These are phyloP conservation scores for Rhabdomys dilectus DNA, from an alignment of 2,113 vertebrate genomes.

Conservation along the genomic window DNA sequence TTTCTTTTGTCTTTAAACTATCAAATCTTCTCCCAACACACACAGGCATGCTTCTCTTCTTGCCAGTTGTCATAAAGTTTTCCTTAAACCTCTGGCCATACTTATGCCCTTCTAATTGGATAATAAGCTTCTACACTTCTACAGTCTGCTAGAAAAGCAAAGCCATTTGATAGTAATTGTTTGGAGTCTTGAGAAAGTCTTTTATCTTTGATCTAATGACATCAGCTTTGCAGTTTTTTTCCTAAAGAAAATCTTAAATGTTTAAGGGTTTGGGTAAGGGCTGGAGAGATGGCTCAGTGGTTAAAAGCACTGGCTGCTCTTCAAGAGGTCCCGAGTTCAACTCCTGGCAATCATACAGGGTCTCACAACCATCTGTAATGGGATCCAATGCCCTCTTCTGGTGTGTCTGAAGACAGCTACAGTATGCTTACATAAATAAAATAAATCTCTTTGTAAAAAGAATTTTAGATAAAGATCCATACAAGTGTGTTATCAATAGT, in stretches of 20 bases:
- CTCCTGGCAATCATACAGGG: too few relatives aligned
- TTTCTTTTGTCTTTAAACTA: not conserved
- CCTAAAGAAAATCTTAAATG: not conserved
- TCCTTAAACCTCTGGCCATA: not conserved
- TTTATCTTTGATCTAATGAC: constrained; percentile 10
- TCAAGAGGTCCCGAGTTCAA: too few relatives aligned
- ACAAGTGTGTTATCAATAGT: not conserved
- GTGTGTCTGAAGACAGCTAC: too few relatives aligned
- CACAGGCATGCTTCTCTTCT: not conserved
- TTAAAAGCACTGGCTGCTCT: too few relatives aligned
- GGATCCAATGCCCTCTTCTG: too few relatives aligned
- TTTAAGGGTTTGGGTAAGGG: not conserved
- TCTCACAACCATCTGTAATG: too few relatives aligned
- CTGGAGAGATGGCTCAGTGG: too few relatives aligned
- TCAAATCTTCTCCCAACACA: not conserved
- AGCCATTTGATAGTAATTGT: not conserved
- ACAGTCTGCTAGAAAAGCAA: constrained; percentile 31
- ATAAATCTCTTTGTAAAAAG: too few relatives aligned
- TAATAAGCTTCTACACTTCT: not conserved
- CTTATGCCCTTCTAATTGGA: not conserved
- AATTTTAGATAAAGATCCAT: constrained; percentile 10
- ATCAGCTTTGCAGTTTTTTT: constrained; percentile 32
- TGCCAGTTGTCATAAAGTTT: not conserved
- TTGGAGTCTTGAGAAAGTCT: not conserved
- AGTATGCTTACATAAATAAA: too few relatives aligned